These are phyloP conservation scores for Panurus biarmicus DNA, from an alignment of 2,113 vertebrate species.

Conservation along the genomic window DNA sequence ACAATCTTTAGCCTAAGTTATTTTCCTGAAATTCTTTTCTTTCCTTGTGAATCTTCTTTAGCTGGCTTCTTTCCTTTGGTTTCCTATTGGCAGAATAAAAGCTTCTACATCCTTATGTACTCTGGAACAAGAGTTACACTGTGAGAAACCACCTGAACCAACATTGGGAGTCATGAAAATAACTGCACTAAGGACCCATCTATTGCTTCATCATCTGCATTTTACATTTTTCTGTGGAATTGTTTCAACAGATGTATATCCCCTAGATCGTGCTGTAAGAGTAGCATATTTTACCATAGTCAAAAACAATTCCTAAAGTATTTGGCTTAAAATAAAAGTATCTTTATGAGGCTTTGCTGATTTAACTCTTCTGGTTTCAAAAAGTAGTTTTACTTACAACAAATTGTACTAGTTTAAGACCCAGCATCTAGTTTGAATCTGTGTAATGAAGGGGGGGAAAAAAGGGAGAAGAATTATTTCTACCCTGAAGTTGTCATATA, in stretches of 20 bases:
- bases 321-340: conserved; percentile 12
- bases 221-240: not conserved
- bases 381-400: not conserved
- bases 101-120: not conserved
- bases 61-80: not conserved
- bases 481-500: not conserved
- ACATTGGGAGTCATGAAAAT: not conserved
- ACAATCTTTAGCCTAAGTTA: not conserved
- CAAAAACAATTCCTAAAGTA: conserved; percentile 23
- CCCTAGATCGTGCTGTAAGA: not conserved
- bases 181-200: not conserved
- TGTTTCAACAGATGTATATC: conserved; percentile 34
- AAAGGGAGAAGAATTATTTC: not conserved
- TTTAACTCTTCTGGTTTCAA: not conserved
- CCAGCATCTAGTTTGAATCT: not conserved
- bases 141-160: conserved; percentile 39
- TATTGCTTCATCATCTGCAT: not conserved
- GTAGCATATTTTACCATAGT: not conserved
- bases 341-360: not conserved
- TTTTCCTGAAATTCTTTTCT: not conserved
- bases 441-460: fast-evolving
- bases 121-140: not conserved
- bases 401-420: not conserved
- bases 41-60: not conserved
- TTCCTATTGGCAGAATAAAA: not conserved